Evolutionary conservation across 2,888 invertebrate species (phyloP).

Genomic region (Drepana falcataria): DNA sequence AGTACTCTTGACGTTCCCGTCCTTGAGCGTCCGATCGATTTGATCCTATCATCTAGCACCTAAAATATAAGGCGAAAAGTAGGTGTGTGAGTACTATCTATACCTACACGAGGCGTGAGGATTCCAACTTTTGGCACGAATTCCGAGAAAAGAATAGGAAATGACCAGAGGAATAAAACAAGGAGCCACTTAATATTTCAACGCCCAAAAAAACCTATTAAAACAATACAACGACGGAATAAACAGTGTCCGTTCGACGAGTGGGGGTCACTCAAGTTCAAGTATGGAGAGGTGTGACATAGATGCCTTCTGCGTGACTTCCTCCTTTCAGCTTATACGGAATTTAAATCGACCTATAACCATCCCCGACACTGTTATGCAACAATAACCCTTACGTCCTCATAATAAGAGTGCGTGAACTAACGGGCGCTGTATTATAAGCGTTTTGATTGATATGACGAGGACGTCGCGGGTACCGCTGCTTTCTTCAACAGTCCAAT

Average conservation of each 20-base stretch:
- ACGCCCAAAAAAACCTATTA: conserved; percentile 10
- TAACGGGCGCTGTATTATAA: conserved; percentile 55
- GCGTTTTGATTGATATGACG: conserved; percentile 72
- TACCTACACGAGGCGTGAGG: no score
- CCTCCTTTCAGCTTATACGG: conserved; percentile 76
- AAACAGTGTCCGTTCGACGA: conserved; percentile 33
- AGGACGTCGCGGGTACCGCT: conserved; percentile 65
- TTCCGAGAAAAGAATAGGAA: no score
- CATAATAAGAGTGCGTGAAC: conserved; percentile 40
- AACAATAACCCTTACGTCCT: conserved; percentile 39
- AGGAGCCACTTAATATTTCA: no score
- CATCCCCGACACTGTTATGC: conserved; percentile 44
- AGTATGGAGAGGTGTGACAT: conserved; percentile 73
- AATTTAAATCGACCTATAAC: conserved; percentile 73
- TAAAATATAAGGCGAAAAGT: no score
- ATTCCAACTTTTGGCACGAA: no score
- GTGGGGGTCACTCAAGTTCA: conserved; percentile 68
- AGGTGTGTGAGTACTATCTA: no score
- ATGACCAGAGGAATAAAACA: no score
- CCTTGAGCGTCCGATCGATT: no score
- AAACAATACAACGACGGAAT: conserved; percentile 33
- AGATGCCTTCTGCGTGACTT: conserved; percentile 71
- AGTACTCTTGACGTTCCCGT: no score
- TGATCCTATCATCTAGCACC: no score
- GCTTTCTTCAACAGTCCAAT: conserved; percentile 73